Evolutionary conservation across 2,888 invertebrate genomes (phyloP), one percentile per base, ranked within the genome.

Genomic region (Oscheius myriophilus): DNA sequence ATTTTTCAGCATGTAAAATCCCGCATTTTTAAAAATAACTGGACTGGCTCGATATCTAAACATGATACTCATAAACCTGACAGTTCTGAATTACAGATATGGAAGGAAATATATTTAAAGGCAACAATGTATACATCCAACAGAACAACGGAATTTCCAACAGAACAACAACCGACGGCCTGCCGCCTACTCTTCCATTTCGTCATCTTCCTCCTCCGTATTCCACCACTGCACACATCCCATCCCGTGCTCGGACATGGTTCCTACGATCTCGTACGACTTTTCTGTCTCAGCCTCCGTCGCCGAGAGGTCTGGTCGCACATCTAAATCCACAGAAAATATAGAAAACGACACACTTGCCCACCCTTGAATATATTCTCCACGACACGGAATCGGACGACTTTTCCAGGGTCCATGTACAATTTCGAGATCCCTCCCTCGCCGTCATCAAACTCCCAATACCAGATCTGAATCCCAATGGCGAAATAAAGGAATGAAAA

Each of bases 191-290:
- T 52, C 75, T 16, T 76, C 76, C 49, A 70, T 73, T 21, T 71
- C 77, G 59, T 75, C 73, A 1, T 71, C 76, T 6, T 74, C 76
- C 11, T 70, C 76, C n/a, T 75, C 79, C n/a, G 76, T 76, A 26
- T 64, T 71, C 84, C 84, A 84, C 84, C 84, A 84, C 25, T 76
- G 75, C 51, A 81, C 52, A 63, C 83, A 83, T 41, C 84, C 84
- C 11, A 84, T 72, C 25, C 84, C 84, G 33, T 73, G 80, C 52
- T 83, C 82, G 16, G 79, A 73, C 82, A 84, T 83, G 3, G 82
- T 73, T 26, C 79, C 80, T 23, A 71, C 72, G 18, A 77, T 70
- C 61, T 79, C 74, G 72, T 73, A 79, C 11, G 78, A 78, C 55
- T 74, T 59, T 45, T 65, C 61, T 18, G 52, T 42, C 33, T 66